Conservation (phyloP, 2,888 invertebrate genomes). For the Rotaria socialis region DNA sequence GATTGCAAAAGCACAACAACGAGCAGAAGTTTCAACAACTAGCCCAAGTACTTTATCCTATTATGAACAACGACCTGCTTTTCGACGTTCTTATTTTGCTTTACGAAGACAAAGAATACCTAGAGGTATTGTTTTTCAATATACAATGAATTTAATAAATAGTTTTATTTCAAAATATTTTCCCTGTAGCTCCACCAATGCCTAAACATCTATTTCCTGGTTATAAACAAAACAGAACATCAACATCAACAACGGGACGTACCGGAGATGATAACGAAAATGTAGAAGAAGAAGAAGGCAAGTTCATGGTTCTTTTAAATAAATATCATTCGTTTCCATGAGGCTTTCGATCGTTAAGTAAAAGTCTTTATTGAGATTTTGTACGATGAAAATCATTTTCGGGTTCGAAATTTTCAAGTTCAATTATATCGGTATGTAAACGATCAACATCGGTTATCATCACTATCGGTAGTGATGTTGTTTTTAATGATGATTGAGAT, state of each 20-base stretch:
- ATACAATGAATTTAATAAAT: neutral
- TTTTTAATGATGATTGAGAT: neutral
- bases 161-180: neutral
- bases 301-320: neutral
- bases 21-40: neutral
- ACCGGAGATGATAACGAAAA: neutral
- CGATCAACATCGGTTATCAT: conserved; percentile 32
- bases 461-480: neutral
- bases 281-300: neutral
- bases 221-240: neutral
- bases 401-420: conserved; percentile 34
- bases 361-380: neutral
- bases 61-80: neutral
- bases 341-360: neutral
- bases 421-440: conserved; percentile 30
- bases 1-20: neutral
- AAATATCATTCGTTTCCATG: neutral
- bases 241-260: neutral
- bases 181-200: conserved; percentile 3
- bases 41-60: neutral
- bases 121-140: neutral
- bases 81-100: conserved; percentile 32
- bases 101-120: conserved; percentile 26
- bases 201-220: conserved; percentile 35
- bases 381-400: neutral